Evolutionary conservation across 1,140 invertebrate species (phyloP), one percentile per base, ranked within the genome.

Genomic region (Drosophila melanica): DNA sequence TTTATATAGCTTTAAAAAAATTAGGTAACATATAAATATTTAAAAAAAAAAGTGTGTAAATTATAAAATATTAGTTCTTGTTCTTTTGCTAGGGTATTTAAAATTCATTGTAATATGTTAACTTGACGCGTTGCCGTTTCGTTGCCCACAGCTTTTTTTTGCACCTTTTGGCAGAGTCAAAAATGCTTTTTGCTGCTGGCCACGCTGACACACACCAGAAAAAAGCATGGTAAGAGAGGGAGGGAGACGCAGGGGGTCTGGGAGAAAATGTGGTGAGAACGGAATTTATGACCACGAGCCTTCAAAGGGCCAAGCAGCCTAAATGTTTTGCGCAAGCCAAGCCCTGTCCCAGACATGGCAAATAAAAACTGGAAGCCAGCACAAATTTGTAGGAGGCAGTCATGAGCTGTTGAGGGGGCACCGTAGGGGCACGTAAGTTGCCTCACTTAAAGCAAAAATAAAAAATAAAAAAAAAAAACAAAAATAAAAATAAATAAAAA

Each of bases 221-320:
- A 9, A 35, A 35, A 35, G 33, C 33, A 35, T 0, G 33, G 2
- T 2, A 41, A 62, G 35, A 23, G 16, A 16, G 27, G 14, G n/a
- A 16, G 16, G 11, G 11, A 23, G n/a, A n/a, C n/a, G n/a, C 8
- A 12, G 12, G 11, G 42, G 18, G n/a, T 14, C 16, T 16, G 51
- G 67, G 63, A 50, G 76, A 68, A 82, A 90, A 87, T 90, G 87
- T 90, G 87, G 87, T 87, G 87, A 84, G 87, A 90, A 87, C 69
- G 90, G 89, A 90, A 90, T 90, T 90, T 90, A 90, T 90, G 75
- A 90, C 89, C 89, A 81, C 75, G 81, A 86, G 84, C 89, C 80
- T 87, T 77, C 82, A 78, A 84, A 90, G 89, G 82, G 75, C 82
- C 82, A 78, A 73, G 68, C 72, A 82, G 77, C 74, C 84, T 87